phyloP scores from a whole-genome alignment of 2,888 invertebrate species.

The Lagria hirta region DNA sequence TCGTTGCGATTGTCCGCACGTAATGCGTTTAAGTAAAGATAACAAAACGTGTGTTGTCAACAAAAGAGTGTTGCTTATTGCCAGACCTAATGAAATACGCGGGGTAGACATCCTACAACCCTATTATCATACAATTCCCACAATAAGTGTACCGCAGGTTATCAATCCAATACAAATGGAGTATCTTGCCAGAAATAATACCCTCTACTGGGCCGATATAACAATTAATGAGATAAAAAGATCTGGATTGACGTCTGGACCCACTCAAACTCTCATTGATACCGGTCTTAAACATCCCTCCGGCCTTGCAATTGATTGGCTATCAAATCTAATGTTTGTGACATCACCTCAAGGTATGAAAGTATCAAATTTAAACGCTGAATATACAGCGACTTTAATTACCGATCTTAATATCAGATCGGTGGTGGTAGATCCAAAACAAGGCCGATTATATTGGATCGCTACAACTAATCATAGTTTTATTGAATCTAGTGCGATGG shows the following conservation, averaged over 20 bases:
- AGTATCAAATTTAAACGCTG: slow-evolving; percentile 72
- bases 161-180: slow-evolving; percentile 71
- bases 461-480: slow-evolving; percentile 32
- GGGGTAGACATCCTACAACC: slow-evolving; percentile 80
- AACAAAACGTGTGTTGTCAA: slow-evolving; percentile 71
- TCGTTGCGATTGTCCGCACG: slow-evolving; percentile 83
- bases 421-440: slow-evolving; percentile 69
- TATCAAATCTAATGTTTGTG: slow-evolving; percentile 74
- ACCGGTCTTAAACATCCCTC: slow-evolving; percentile 65
- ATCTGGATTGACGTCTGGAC: slow-evolving; percentile 67
- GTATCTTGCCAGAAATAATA: slow-evolving; percentile 64
- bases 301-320: slow-evolving; percentile 83
- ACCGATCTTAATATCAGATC: slow-evolving; percentile 60
- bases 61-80: slow-evolving; percentile 77
- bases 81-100: slow-evolving; percentile 74
- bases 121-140: slow-evolving; percentile 77
- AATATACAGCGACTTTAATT: slow-evolving; percentile 59
- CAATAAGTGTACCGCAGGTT: slow-evolving; percentile 72
- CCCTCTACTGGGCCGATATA: slow-evolving; percentile 78
- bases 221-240: slow-evolving; percentile 74
- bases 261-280: slow-evolving; percentile 73
- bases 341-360: slow-evolving; percentile 65
- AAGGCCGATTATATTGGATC: slow-evolving; percentile 61
- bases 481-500: slow-evolving; percentile 67
- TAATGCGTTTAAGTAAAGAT: slow-evolving; percentile 74